Percentiles rank a stretch among this genome's conserved stretches.
Conservation (phyloP, 2,888 invertebrate genomes). For the Drosophila melanocephala region DNA sequence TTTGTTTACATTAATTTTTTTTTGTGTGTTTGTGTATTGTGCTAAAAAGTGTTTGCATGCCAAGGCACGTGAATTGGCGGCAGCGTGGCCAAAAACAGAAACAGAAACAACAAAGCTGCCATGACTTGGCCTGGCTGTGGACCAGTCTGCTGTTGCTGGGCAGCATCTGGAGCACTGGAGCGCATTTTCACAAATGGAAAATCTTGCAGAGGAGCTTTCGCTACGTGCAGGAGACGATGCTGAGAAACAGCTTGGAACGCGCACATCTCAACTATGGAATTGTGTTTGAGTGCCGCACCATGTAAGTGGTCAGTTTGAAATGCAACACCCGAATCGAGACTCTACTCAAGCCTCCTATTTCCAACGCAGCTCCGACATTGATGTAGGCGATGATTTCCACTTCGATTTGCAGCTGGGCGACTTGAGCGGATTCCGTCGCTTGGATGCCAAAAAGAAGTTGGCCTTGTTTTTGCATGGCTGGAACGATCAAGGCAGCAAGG, state of each 20-base stretch:
- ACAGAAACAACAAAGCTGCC: constrained; percentile 9
- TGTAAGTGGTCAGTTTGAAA: constrained; percentile 63
- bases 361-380: constrained; percentile 63
- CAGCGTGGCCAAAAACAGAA: constrained; percentile 26
- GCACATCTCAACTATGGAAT: constrained; percentile 81
- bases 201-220: constrained; percentile 71
- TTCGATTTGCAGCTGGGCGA: constrained; percentile 81
- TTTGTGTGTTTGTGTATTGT: neutral
- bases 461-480: constrained; percentile 85
- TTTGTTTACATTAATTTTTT: constrained; percentile 5
- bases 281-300: constrained; percentile 81
- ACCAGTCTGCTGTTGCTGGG: constrained; percentile 28
- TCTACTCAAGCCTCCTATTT: neutral
- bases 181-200: constrained; percentile 68
- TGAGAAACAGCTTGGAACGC: constrained; percentile 73
- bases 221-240: constrained; percentile 78
- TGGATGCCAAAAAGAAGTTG: constrained; percentile 74
- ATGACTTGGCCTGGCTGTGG: constrained; percentile 20
- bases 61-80: constrained; percentile 42
- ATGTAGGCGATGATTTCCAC: constrained; percentile 68
- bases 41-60: constrained; percentile 47
- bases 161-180: constrained; percentile 25
- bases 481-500: constrained; percentile 83
- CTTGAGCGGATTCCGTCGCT: constrained; percentile 74
- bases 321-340: neutral